A percentile compares a stretch with the other conserved stretches of the same genome.
Evolutionary conservation across 2,113 vertebrate genomes (phyloP).

Genomic region (Fregata magnificens): DNA sequence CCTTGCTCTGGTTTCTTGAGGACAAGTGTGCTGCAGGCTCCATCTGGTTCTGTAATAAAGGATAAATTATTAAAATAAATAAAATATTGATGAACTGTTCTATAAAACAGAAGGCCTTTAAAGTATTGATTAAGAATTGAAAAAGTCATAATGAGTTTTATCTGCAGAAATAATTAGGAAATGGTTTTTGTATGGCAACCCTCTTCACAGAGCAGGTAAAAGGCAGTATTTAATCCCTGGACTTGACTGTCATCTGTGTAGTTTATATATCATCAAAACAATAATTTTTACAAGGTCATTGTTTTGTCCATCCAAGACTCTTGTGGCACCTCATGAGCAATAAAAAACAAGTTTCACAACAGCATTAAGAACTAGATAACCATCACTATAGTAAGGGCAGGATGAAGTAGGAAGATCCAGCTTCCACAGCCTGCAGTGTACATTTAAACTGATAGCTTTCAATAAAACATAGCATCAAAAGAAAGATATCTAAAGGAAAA

Average conservation of each 20-base stretch:
- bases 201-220: background rate
- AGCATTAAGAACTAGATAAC: background rate
- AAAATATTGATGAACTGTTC: conserved; percentile 77
- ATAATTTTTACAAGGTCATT: background rate
- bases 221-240: background rate
- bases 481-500: background rate
- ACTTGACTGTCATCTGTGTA: background rate
- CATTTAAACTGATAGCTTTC: background rate
- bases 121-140: conserved; percentile 76
- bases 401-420: background rate
- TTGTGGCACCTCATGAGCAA: background rate
- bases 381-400: background rate
- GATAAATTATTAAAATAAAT: conserved; percentile 77
- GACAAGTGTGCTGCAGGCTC: conserved; percentile 46
- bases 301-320: background rate
- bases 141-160: conserved; percentile 68
- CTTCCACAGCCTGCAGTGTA: background rate
- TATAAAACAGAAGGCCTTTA: conserved; percentile 70
- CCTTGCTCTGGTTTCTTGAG: conserved; percentile 56
- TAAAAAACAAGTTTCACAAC: background rate
- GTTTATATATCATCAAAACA: background rate
- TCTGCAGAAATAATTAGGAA: conserved; percentile 54
- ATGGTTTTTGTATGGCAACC: background rate
- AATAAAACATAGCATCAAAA: background rate
- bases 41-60: conserved; percentile 71